A percentile compares a stretch with the other conserved stretches of the same genome.
phyloP scores from a whole-genome alignment of 1,140 invertebrate genomes.

The Aphelenchoides avenae region DNA sequence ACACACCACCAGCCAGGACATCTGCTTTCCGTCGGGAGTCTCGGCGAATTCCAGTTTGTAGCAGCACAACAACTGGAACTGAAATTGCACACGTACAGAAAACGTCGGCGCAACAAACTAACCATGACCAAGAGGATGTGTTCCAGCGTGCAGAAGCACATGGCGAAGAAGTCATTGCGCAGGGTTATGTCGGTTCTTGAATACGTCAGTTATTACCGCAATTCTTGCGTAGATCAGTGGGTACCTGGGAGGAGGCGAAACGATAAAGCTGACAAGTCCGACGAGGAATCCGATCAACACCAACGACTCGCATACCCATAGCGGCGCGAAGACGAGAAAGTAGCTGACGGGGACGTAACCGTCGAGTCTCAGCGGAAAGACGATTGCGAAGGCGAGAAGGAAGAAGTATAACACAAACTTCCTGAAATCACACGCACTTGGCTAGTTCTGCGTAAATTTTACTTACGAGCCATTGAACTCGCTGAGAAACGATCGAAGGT shows the following conservation, averaged over 20 bases:
- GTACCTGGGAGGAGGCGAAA: constrained; percentile 24
- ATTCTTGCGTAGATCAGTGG: constrained; percentile 4
- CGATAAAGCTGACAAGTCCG: constrained; percentile 33
- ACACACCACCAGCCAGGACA: constrained; percentile 35
- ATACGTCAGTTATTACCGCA: too few relatives aligned
- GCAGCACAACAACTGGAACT: constrained; percentile 27
- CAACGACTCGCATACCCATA: constrained; percentile 40
- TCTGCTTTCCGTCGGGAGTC: constrained; percentile 1
- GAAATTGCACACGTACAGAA: constrained; percentile 19
- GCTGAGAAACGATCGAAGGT: constrained; percentile 34
- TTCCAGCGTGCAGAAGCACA: constrained; percentile 22
- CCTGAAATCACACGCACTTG: too few relatives aligned
- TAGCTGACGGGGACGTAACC: constrained; percentile 17
- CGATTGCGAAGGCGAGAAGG: constrained; percentile 23
- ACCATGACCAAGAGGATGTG: constrained; percentile 21
- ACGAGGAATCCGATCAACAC: constrained; percentile 28
- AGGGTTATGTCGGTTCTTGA: constrained; percentile 1
- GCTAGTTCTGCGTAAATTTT: too few relatives aligned
- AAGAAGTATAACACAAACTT: constrained; percentile 38
- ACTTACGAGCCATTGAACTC: constrained; percentile 44
- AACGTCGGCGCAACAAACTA: constrained; percentile 15
- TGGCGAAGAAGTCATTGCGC: constrained; percentile 19
- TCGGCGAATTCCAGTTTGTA: constrained; percentile 28
- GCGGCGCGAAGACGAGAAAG: constrained; percentile 28
- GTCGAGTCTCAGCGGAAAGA: constrained; percentile 32